Percentiles rank a stretch among this genome's conserved stretches.
phyloP scores from a whole-genome alignment of 2,797 vertebrate species.

The Lutjanus campechanus region DNA sequence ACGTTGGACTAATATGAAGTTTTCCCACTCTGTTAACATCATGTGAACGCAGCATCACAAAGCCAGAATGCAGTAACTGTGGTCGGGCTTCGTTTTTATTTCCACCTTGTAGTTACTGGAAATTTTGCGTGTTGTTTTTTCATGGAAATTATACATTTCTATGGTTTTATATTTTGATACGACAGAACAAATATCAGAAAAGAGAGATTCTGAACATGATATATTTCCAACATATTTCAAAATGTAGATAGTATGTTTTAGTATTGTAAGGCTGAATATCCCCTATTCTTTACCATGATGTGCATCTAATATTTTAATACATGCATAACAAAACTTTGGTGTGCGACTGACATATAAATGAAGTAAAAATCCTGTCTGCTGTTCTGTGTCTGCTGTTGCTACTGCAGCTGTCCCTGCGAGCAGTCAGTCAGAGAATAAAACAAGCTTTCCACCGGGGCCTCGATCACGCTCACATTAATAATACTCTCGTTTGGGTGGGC shows the following conservation, averaged over 20 bases:
- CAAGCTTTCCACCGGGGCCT: constrained; percentile 31
- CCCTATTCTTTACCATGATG: background rate
- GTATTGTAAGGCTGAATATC: background rate
- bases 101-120: background rate
- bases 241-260: background rate
- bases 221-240: background rate
- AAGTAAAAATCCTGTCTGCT: background rate
- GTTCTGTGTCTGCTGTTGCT: background rate
- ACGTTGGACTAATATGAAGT: background rate
- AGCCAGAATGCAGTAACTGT: background rate
- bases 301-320: background rate
- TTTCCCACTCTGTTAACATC: background rate
- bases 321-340: background rate
- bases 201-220: background rate
- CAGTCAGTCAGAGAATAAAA: constrained; percentile 33
- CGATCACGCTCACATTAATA: constrained; percentile 53
- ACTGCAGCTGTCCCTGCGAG: constrained; percentile 16
- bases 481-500: constrained; percentile 66
- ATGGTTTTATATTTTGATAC: background rate
- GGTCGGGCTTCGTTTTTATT: background rate
- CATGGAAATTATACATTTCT: background rate
- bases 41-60: background rate
- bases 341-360: background rate
- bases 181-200: background rate
- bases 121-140: background rate